A percentile compares a stretch with the other conserved stretches of the same genome.
phyloP scores from a whole-genome alignment of 2,797 vertebrate species.

The Chromis chromis region DNA sequence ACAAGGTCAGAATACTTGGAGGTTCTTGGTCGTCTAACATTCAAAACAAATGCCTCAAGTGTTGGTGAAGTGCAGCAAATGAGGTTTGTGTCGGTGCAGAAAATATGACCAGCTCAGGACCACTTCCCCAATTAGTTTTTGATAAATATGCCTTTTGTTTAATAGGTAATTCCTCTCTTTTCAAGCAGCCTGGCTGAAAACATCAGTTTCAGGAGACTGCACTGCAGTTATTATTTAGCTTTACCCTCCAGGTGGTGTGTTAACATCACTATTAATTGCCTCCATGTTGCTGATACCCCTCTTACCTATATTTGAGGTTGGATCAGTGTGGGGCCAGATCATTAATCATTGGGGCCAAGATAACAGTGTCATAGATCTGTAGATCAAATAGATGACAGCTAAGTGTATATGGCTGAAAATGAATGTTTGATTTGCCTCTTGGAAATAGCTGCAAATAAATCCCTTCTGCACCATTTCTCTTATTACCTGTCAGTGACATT shows the following conservation, averaged over 20 bases:
- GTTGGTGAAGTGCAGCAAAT: neutral
- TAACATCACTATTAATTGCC: constrained; percentile 29
- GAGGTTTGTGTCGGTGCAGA: too few species aligned
- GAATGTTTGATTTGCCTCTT: constrained; percentile 57
- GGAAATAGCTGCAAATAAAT: constrained; percentile 37
- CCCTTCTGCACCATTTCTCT: constrained; percentile 24
- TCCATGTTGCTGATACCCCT: constrained; percentile 1
- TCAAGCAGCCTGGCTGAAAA: neutral
- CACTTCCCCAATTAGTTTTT: neutral
- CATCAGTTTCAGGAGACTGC: too few species aligned
- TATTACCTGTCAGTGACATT: constrained; percentile 42
- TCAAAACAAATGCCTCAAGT: constrained; percentile 14
- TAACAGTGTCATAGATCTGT: constrained; percentile 27
- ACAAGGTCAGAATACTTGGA: constrained; percentile 39
- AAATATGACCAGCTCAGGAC: too few species aligned
- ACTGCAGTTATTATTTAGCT: too few species aligned
- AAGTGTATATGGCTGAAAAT: constrained; percentile 27
- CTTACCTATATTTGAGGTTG: constrained; percentile 24
- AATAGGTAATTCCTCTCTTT: neutral
- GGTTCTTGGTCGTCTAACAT: constrained; percentile 7
- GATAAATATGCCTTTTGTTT: neutral
- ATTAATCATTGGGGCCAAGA: constrained; percentile 32
- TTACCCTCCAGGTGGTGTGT: neutral
- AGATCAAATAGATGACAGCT: constrained; percentile 25
- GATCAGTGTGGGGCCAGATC: neutral